Base-by-base conservation (phyloP, 2,888 invertebrate species). In the Cataglyphis cursor region DNA sequence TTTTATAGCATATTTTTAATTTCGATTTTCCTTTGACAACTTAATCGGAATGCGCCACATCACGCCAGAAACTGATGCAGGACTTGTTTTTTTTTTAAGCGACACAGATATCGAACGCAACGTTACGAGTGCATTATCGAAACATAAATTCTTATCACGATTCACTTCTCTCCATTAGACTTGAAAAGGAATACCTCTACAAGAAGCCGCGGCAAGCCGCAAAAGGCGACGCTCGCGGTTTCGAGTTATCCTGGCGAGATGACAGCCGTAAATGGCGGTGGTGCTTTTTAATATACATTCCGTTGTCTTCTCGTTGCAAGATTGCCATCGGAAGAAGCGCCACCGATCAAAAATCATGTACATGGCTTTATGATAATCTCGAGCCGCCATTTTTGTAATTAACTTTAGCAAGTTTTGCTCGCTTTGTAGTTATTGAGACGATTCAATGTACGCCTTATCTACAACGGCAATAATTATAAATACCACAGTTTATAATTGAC, bases 161-260 rank as follows among this genome's bases (percentile, higher is more conserved):
- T 84, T 51, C n/a, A 51, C 8, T 6, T 51, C 48, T 51, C 48
- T n/a, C 88, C 87, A 84, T 85, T 87, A 85, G 18, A 51, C 64
- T 84, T 70, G 51, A 85, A 72, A 80, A 28, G 68, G 61, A 24
- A 86, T 85, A 82, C 81, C 76, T 66, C 38, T 8, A 48, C 51
- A 41, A 78, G 75, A 78, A 87, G 83, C 70, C 51, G 44, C 75
- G 44, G 18, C 48, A 44, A 44, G 12, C 62, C 68, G 74, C 82
- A 89, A 88, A 88, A 85, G 83, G 74, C 74, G 9, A 82, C 70
- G 31, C 57, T n/a, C 81, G 74, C 76, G 65, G 28, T 61, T 72
- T 86, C 89, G 81, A 89, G 89, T 91, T 91, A 91, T 90, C 89
- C 90, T 82, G 89, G 80, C 89, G 90, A 89, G 87, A 90, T 88